Evolutionary conservation across 2,113 vertebrate genomes (phyloP).

Genomic region (Hippocampus comes): DNA sequence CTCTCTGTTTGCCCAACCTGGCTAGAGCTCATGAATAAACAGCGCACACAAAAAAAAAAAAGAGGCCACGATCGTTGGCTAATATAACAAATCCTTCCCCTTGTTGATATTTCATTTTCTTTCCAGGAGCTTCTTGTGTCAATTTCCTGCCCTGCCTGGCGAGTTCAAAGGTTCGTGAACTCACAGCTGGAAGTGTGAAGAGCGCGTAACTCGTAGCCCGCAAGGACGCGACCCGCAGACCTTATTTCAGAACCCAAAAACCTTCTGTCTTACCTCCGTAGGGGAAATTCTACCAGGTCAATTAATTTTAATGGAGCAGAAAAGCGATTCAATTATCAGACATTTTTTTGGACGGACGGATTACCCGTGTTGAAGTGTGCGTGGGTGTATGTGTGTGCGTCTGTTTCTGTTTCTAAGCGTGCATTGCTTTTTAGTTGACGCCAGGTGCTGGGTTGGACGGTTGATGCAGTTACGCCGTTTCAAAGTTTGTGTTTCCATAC

Average conservation of each 20-base stretch:
- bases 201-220: constrained; percentile 52
- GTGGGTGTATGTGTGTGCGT: neutral
- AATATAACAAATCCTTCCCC: constrained; percentile 34
- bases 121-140: constrained; percentile 49
- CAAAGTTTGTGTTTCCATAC: neutral
- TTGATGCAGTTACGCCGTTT: neutral
- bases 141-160: constrained; percentile 40
- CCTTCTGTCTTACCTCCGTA: constrained; percentile 20
- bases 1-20: constrained; percentile 39
- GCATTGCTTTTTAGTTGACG: neutral
- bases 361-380: neutral
- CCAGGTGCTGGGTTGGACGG: neutral
- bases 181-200: constrained; percentile 58
- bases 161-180: constrained; percentile 64
- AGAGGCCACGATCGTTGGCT: constrained; percentile 25
- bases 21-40: constrained; percentile 36
- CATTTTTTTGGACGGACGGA: constrained; percentile 1
- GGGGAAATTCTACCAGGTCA: constrained; percentile 54
- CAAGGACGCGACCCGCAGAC: constrained; percentile 64
- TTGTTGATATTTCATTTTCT: constrained; percentile 41
- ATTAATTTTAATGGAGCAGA: constrained; percentile 51
- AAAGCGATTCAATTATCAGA: constrained; percentile 48
- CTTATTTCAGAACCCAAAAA: constrained; percentile 47
- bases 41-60: constrained; percentile 3
- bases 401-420: neutral